Evolutionary conservation across 2,113 vertebrate species (phyloP).

Genomic region (Pseudonaja textilis): DNA sequence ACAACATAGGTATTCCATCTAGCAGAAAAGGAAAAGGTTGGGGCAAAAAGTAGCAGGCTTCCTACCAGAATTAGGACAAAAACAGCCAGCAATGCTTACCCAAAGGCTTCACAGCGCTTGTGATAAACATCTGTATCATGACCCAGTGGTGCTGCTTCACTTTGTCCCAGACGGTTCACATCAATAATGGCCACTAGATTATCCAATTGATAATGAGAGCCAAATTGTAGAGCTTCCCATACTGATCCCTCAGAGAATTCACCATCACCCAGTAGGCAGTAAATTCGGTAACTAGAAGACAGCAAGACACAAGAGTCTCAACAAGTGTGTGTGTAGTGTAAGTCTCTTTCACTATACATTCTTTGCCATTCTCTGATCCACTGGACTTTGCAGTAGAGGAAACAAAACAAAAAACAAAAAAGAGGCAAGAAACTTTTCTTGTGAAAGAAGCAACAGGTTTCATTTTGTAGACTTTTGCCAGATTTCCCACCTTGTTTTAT

Average conservation of each 20-base stretch:
- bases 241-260: conserved; percentile 83
- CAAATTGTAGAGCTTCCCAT: conserved; percentile 90
- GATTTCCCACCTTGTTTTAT: conserved; percentile 77
- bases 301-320: not conserved
- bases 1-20: conserved; percentile 87
- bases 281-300: conserved; percentile 80
- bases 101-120: conserved; percentile 85
- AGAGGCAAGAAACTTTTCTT: not conserved
- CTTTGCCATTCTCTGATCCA: not conserved
- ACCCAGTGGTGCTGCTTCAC: conserved; percentile 74
- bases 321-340: not conserved
- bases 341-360: not conserved
- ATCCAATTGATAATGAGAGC: conserved; percentile 80
- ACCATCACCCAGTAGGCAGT: conserved; percentile 81
- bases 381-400: not conserved
- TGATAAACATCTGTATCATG: conserved; percentile 72
- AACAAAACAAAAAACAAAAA: no score
- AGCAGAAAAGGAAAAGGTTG: not conserved
- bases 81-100: conserved; percentile 64
- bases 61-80: not conserved
- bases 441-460: not conserved
- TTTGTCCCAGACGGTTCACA: conserved; percentile 80
- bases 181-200: conserved; percentile 86
- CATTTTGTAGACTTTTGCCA: not conserved
- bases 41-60: not conserved